Conservation (phyloP, 2,797 vertebrate genomes). For the Lepus townsendii region DNA sequence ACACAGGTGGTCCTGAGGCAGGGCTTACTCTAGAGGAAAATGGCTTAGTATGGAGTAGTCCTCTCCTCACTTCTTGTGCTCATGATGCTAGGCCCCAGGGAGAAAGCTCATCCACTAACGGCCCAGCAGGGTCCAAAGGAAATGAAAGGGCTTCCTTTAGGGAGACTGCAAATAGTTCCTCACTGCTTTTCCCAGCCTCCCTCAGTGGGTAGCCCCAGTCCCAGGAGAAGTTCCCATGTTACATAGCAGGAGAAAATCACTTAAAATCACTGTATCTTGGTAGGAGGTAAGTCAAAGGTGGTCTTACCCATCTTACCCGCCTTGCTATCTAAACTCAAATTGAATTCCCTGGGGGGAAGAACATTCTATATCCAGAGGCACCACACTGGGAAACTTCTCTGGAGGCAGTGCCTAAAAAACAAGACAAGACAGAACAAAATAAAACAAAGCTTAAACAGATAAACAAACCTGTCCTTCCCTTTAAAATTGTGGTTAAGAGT, state of each 20-base stretch:
- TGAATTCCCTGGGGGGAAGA: conserved; percentile 25
- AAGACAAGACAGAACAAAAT: neutral
- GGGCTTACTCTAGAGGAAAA: neutral
- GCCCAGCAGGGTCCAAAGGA: neutral
- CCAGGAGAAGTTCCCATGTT: conserved; percentile 52
- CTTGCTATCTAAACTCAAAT: conserved; percentile 52
- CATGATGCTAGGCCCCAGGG: neutral
- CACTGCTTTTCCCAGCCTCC: conserved; percentile 22
- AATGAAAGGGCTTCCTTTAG: conserved; percentile 34
- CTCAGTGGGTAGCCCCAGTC: conserved; percentile 15
- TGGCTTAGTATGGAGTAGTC: neutral
- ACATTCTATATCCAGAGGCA: neutral
- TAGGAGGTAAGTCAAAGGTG: conserved; percentile 41
- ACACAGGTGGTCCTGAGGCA: neutral
- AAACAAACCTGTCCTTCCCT: neutral
- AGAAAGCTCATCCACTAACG: conserved; percentile 22
- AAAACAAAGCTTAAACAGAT: neutral
- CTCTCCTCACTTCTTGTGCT: neutral
- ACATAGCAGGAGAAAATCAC: conserved; percentile 52
- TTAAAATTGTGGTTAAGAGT: conserved; percentile 45
- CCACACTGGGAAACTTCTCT: neutral
- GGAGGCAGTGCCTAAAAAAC: conserved; percentile 14
- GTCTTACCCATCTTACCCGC: neutral
- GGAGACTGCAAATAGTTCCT: neutral
- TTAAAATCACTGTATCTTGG: conserved; percentile 48